A percentile compares a stretch with the other conserved stretches of the same genome.
phyloP scores from a whole-genome alignment of 2,113 vertebrate genomes.

The Plecotus auritus region DNA sequence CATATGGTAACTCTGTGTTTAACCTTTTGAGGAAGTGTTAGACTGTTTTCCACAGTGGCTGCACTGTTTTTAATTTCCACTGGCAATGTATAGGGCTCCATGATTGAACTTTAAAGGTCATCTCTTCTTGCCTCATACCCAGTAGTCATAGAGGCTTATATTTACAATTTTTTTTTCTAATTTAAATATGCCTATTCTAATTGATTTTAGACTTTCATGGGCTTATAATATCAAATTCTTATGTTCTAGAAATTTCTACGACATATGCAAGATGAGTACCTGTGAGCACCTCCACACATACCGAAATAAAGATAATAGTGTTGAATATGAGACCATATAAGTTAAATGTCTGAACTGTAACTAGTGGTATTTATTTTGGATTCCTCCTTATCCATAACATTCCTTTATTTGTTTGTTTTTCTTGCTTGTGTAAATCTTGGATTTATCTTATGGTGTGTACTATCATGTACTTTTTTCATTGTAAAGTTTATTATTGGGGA shows the following conservation, averaged over 20 bases:
- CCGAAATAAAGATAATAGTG: neutral
- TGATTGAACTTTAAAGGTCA: neutral
- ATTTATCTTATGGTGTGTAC: neutral
- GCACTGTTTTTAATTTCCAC: neutral
- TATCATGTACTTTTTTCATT: neutral
- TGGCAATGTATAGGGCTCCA: neutral
- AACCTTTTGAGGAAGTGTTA: neutral
- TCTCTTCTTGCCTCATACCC: neutral
- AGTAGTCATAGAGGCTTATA: neutral
- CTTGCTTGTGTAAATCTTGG: constrained; percentile 6
- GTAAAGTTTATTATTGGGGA: constrained; percentile 17
- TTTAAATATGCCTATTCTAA: constrained; percentile 7
- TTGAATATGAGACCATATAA: neutral
- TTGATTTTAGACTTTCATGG: constrained; percentile 32
- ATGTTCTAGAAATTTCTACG: constrained; percentile 17
- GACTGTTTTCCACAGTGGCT: neutral
- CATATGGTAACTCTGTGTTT: neutral
- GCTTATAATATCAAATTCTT: constrained; percentile 18
- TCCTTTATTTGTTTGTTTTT: neutral
- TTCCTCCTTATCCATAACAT: neutral
- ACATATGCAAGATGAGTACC: neutral
- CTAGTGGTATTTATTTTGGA: neutral
- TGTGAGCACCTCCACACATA: neutral
- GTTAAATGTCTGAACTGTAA: neutral
- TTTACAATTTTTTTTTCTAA: neutral